Percentiles rank a stretch among this genome's conserved stretches.
Evolutionary conservation across 2,797 vertebrate genomes (phyloP).

Genomic region (Capromys pilorides): DNA sequence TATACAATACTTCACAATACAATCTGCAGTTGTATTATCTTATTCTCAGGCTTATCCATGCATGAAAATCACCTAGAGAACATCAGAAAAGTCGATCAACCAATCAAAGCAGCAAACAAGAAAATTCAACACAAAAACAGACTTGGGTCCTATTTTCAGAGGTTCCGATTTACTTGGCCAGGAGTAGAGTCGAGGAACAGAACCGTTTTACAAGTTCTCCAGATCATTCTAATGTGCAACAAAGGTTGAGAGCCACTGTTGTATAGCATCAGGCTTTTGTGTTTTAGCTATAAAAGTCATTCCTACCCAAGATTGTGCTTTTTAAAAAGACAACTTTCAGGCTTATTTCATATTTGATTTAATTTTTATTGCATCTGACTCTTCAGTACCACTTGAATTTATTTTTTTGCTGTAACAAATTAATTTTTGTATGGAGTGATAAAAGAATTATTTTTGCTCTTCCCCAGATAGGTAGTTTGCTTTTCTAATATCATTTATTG

Average conservation of each 20-base stretch:
- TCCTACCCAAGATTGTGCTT: constrained; percentile 11
- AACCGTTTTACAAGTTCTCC: constrained; percentile 38
- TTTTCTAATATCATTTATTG: constrained; percentile 59
- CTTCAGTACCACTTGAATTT: constrained; percentile 54
- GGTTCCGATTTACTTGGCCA: constrained; percentile 24
- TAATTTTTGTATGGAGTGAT: constrained; percentile 48
- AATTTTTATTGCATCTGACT: constrained; percentile 62
- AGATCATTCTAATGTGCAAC: not conserved
- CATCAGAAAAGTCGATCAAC: not conserved
- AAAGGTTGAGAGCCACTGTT: not conserved
- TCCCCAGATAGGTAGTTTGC: constrained; percentile 51
- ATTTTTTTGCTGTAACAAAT: constrained; percentile 51
- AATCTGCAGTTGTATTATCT: not conserved
- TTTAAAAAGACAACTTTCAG: constrained; percentile 12
- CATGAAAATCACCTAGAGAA: constrained; percentile 38
- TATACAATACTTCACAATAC: not conserved
- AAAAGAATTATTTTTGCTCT: constrained; percentile 62
- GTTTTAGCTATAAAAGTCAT: constrained; percentile 49
- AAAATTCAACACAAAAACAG: not conserved
- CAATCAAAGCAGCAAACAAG: not conserved
- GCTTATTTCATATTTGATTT: constrained; percentile 28
- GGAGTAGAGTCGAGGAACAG: not conserved
- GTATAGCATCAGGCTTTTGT: not conserved
- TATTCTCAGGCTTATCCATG: constrained; percentile 34
- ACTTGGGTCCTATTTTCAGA: not conserved